Conservation (phyloP, 1,140 invertebrate species). For the Homarus americanus region DNA sequence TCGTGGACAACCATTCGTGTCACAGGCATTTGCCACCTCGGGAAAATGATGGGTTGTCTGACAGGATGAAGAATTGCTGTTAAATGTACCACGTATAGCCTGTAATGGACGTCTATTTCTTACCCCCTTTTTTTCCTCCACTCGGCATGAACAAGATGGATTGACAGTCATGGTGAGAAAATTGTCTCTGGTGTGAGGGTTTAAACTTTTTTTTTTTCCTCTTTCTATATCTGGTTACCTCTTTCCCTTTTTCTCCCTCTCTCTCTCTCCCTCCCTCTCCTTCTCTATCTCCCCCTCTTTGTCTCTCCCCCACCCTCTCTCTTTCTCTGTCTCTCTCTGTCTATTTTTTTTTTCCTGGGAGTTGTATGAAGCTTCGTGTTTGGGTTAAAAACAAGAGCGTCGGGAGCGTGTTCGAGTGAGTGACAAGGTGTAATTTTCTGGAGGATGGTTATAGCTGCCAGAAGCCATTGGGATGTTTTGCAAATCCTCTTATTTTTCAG, state of each 20-base stretch:
- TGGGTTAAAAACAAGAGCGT: not conserved
- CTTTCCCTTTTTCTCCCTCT: not conserved
- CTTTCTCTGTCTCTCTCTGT: not conserved
- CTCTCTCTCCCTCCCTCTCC: too few relatives aligned
- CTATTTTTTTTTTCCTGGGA: not conserved
- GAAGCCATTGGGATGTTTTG: not conserved
- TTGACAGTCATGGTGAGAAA: slow-evolving; percentile 1
- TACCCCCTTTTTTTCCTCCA: too few relatives aligned
- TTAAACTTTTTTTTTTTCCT: slow-evolving; percentile 10
- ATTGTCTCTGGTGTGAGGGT: slow-evolving; percentile 4
- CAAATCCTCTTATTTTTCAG: not conserved
- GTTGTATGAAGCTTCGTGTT: not conserved
- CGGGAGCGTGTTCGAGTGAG: not conserved
- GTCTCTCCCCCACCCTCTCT: not conserved
- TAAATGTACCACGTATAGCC: slow-evolving; percentile 32
- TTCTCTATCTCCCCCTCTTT: not conserved
- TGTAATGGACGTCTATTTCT: slow-evolving; percentile 30
- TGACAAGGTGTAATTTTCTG: not conserved
- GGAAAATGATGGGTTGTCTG: slow-evolving; percentile 32
- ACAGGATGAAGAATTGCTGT: slow-evolving; percentile 34
- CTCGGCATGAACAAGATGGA: slow-evolving; percentile 22
- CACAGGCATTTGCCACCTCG: slow-evolving; percentile 26
- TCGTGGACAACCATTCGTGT: slow-evolving; percentile 23
- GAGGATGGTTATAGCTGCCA: not conserved
- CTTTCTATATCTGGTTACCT: not conserved